These are phyloP conservation scores for Teinopalpus imperialis DNA, from an alignment of 2,888 invertebrate species.

Conservation along the genomic window DNA sequence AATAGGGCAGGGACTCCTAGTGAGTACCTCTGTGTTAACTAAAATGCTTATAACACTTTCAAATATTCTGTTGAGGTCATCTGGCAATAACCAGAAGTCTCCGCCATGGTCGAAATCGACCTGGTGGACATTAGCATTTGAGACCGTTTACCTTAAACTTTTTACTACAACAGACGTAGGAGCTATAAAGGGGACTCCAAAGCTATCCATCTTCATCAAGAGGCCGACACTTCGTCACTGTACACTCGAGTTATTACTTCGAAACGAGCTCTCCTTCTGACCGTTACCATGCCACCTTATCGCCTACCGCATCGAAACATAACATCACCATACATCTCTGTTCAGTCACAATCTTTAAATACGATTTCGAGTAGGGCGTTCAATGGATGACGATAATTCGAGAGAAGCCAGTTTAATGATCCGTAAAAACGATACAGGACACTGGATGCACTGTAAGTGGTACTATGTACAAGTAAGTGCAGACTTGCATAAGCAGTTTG, in stretches of 20 bases:
- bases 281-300: conserved; percentile 3
- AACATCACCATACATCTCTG: conserved; percentile 10
- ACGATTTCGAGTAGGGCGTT: neutral
- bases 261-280: conserved; percentile 10
- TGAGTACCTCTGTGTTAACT: too few relatives aligned
- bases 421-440: neutral
- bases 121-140: too few relatives aligned
- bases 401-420: neutral
- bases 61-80: too few relatives aligned
- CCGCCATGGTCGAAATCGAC: too few relatives aligned
- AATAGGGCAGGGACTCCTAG: too few relatives aligned
- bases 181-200: conserved; percentile 63
- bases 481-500: conserved; percentile 63
- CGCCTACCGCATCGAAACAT: neutral
- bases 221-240: conserved; percentile 68
- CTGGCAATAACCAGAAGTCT: too few relatives aligned
- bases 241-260: conserved; percentile 41
- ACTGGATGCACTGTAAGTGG: conserved; percentile 29
- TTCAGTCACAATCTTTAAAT: neutral
- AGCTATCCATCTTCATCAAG: conserved; percentile 64
- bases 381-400: neutral
- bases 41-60: too few relatives aligned
- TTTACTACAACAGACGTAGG: too few relatives aligned
- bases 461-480: conserved; percentile 63
- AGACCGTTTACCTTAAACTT: too few relatives aligned